Percentiles rank a stretch among this genome's conserved stretches.
phyloP scores from a whole-genome alignment of 1,140 invertebrate genomes.

The Eumaeus atala region DNA sequence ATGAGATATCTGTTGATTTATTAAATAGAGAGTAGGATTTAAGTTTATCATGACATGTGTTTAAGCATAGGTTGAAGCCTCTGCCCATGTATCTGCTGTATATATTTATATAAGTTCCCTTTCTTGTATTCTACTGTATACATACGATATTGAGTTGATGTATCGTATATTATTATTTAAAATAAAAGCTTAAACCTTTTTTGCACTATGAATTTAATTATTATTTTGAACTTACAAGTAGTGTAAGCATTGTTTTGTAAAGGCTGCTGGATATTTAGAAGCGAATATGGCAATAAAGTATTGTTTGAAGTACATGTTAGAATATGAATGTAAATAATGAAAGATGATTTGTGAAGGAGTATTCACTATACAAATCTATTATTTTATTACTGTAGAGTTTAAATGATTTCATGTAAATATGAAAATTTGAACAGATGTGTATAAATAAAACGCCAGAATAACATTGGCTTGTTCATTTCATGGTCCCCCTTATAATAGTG shows the following conservation, averaged over 20 bases:
- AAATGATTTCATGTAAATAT: conserved; percentile 63
- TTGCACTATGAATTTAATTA: neutral
- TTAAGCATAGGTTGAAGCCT: conserved; percentile 26
- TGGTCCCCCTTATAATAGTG: neutral
- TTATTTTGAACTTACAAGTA: neutral
- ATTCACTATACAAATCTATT: conserved; percentile 45
- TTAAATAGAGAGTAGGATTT: conserved; percentile 43
- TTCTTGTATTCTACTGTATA: neutral
- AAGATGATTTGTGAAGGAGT: conserved; percentile 32
- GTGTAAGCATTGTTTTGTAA: conserved; percentile 9
- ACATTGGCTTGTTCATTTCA: conserved; percentile 20
- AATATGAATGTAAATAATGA: conserved; percentile 32
- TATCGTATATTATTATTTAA: conserved; percentile 16
- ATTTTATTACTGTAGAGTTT: conserved; percentile 63
- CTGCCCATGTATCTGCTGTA: conserved; percentile 51
- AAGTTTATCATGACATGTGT: conserved; percentile 60
- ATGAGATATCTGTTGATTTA: conserved; percentile 56
- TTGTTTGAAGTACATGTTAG: neutral
- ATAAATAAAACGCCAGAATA: conserved; percentile 57
- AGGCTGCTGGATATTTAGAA: conserved; percentile 2
- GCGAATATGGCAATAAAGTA: conserved; percentile 2
- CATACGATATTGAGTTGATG: conserved; percentile 20
- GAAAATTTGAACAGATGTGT: conserved; percentile 58
- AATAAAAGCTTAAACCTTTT: neutral
- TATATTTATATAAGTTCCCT: conserved; percentile 30